A percentile compares a stretch with the other conserved stretches of the same genome.
Evolutionary conservation across 2,888 invertebrate species (phyloP).

Genomic region (Minunthozetes semirufus): DNA sequence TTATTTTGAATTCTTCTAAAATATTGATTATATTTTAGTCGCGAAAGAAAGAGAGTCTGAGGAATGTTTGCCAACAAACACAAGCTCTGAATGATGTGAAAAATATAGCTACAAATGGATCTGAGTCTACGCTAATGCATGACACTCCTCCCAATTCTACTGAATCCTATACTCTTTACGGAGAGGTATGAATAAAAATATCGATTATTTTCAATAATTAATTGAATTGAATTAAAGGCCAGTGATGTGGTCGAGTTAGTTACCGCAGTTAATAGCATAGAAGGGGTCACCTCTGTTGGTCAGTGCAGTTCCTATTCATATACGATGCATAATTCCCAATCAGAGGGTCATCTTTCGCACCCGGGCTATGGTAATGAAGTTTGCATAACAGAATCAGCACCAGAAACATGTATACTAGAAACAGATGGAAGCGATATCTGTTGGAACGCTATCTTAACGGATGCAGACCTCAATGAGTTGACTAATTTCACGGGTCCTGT

Average conservation of each 20-base stretch:
- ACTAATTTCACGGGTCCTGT: conserved; percentile 39
- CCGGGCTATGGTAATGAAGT: conserved; percentile 34
- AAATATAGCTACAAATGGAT: not conserved
- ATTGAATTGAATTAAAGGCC: not conserved
- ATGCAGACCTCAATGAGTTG: conserved; percentile 41
- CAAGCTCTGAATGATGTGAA: not conserved
- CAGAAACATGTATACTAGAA: conserved; percentile 26
- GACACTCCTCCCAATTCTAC: conserved; percentile 42
- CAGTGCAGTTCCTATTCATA: not conserved
- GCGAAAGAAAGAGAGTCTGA: conserved; percentile 3
- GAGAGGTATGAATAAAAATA: not conserved
- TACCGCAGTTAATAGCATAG: conserved; percentile 36
- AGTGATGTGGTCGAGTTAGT: conserved; percentile 34
- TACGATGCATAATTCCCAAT: conserved; percentile 10
- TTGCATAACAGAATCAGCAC: conserved; percentile 12
- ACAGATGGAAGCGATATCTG: conserved; percentile 40
- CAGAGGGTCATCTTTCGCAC: conserved; percentile 21
- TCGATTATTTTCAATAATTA: not conserved
- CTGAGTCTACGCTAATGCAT: conserved; percentile 34
- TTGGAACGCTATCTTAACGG: conserved; percentile 42
- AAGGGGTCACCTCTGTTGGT: not conserved
- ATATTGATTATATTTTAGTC: not conserved
- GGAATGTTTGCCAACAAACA: not conserved
- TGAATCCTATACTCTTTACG: conserved; percentile 37
- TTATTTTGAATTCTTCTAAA: too few species aligned